Evolutionary conservation across 2,888 invertebrate genomes (phyloP).

Genomic region (Stenchaetothrips biformis): DNA sequence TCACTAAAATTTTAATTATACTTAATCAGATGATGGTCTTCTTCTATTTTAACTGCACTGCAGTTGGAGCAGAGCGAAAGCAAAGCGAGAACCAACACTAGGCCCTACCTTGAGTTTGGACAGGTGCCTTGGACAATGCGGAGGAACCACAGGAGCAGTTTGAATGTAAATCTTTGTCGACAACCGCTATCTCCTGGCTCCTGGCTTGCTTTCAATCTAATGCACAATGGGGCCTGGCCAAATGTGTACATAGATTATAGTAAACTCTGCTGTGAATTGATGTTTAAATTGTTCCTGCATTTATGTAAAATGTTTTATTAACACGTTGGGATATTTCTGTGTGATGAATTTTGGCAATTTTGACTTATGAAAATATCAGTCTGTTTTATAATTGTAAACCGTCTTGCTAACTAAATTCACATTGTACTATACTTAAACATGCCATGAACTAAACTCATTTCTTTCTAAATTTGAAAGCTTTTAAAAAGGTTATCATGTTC

Average conservation of each 20-base stretch:
- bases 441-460: background rate
- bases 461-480: background rate
- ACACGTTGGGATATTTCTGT: background rate
- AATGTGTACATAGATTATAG: background rate
- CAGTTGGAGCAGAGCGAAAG: too few species aligned
- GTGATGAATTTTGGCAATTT: background rate
- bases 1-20: background rate
- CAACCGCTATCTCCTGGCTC: background rate
- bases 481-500: background rate
- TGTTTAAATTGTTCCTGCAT: background rate
- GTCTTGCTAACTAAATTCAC: slow-evolving; percentile 3
- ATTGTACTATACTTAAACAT: slow-evolving; percentile 16
- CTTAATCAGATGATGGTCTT: too few species aligned
- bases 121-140: background rate
- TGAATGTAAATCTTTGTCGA: background rate
- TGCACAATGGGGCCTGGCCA: background rate
- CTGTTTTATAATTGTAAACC: slow-evolving; percentile 12
- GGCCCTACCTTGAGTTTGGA: too few species aligned
- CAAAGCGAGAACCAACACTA: too few species aligned
- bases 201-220: background rate
- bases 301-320: background rate
- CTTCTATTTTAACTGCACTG: too few species aligned
- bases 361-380: background rate
- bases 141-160: background rate
- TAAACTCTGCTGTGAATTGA: background rate